Evolutionary conservation across 2,888 invertebrate species (phyloP).

Genomic region (Stratiomys singularior): DNA sequence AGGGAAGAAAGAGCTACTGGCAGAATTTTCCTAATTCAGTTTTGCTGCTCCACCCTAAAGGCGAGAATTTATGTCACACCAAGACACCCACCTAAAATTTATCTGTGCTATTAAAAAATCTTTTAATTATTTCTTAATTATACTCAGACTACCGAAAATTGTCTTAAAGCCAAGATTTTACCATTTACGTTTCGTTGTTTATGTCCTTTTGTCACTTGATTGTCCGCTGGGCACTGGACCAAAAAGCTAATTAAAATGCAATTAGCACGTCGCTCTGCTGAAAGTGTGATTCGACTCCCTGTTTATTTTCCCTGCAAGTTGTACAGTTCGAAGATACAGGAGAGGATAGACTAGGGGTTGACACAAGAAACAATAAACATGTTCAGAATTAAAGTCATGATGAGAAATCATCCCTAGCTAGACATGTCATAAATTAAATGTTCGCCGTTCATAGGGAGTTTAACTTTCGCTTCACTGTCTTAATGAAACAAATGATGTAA

Average conservation of each 20-base stretch:
- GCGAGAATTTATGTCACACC: too few species aligned
- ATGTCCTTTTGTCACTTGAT: background rate
- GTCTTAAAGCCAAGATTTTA: background rate
- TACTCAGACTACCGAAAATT: background rate
- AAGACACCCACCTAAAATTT: too few species aligned
- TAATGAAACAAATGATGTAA: too few species aligned
- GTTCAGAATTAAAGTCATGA: background rate
- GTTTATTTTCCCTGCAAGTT: background rate
- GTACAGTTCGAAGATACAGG: background rate
- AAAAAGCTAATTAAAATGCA: conserved; percentile 46
- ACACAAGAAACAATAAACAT: background rate
- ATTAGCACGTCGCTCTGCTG: conserved; percentile 44
- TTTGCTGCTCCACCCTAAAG: too few species aligned
- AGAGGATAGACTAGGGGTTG: background rate
- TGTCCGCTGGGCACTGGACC: conserved; percentile 20
- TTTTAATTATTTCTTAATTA: background rate
- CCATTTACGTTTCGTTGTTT: background rate
- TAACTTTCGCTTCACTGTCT: too few species aligned
- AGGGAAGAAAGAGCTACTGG: too few species aligned
- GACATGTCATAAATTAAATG: too few species aligned
- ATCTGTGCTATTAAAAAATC: background rate
- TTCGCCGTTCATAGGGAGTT: too few species aligned
- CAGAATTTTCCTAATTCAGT: too few species aligned
- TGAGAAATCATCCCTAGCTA: too few species aligned
- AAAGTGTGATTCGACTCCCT: conserved; percentile 32